phyloP scores from a whole-genome alignment of 2,888 invertebrate genomes.

The Asteroscopus sphinx region DNA sequence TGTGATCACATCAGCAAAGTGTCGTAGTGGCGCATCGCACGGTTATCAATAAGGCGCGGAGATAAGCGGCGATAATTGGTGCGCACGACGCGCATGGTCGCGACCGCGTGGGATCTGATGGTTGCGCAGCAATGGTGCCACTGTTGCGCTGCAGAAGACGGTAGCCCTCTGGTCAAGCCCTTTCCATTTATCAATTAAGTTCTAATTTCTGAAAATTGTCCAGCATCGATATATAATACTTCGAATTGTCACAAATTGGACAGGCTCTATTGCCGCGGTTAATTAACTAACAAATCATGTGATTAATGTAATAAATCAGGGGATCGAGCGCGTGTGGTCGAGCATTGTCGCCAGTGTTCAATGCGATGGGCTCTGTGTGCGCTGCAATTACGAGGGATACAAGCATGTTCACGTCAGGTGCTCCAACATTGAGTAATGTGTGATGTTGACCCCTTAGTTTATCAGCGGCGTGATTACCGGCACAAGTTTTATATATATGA shows the following conservation, averaged over 20 bases:
- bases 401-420: constrained; percentile 16
- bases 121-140: neutral
- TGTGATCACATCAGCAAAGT: constrained; percentile 55
- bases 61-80: constrained; percentile 61
- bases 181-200: neutral
- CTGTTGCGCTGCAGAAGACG: neutral
- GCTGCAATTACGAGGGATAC: constrained; percentile 2
- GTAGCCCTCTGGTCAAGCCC: neutral
- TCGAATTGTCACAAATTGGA: too few relatives aligned
- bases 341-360: constrained; percentile 7
- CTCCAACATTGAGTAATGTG: constrained; percentile 11
- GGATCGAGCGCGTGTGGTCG: constrained; percentile 6
- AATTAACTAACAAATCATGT: neutral
- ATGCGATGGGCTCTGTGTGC: constrained; percentile 10
- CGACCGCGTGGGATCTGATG: constrained; percentile 21
- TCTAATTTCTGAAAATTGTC: neutral
- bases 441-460: constrained; percentile 33
- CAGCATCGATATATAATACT: neutral
- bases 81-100: constrained; percentile 44
- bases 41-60: constrained; percentile 55
- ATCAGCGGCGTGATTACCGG: constrained; percentile 25
- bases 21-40: constrained; percentile 53
- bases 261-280: neutral
- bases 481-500: constrained; percentile 6
- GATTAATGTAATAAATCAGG: neutral